phyloP scores from a whole-genome alignment of 2,797 vertebrate species.

The Pipistrellus pipistrellus region DNA sequence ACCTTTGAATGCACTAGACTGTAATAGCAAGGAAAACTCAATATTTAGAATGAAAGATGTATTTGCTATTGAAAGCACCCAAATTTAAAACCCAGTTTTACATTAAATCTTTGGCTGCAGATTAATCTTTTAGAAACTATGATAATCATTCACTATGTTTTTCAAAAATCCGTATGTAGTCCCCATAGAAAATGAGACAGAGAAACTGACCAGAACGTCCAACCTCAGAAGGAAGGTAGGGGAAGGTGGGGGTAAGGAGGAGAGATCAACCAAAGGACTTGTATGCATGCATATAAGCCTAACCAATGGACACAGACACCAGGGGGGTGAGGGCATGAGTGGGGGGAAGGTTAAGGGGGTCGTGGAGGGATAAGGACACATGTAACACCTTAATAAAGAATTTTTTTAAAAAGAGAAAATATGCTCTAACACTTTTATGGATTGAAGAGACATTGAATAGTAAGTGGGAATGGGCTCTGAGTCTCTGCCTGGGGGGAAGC shows the following conservation, averaged over 20 bases:
- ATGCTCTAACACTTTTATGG: background rate
- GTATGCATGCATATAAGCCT: too few species aligned
- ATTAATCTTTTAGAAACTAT: conserved; percentile 60
- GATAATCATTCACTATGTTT: conserved; percentile 30
- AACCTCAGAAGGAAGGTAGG: too few species aligned
- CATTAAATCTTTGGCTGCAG: conserved; percentile 51
- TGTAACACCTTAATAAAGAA: too few species aligned
- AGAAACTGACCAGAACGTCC: too few species aligned
- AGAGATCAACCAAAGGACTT: too few species aligned
- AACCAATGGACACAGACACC: too few species aligned
- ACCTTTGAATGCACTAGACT: conserved; percentile 76
- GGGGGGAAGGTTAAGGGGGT: too few species aligned
- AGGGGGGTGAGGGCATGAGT: too few species aligned
- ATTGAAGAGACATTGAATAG: conserved; percentile 56
- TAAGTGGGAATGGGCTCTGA: conserved; percentile 2
- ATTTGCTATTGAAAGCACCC: conserved; percentile 43
- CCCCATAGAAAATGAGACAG: background rate
- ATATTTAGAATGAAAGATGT: conserved; percentile 78
- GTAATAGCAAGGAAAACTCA: conserved; percentile 77
- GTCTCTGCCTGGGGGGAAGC: conserved; percentile 9
- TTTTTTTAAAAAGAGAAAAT: background rate
- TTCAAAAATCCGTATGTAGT: conserved; percentile 47
- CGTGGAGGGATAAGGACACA: too few species aligned
- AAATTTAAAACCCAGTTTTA: conserved; percentile 62
- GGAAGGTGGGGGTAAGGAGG: too few species aligned